Evolutionary conservation across 2,113 vertebrate species (phyloP), one percentile per base, ranked within the genome.

Genomic region (Gymnocephalus cernua): DNA sequence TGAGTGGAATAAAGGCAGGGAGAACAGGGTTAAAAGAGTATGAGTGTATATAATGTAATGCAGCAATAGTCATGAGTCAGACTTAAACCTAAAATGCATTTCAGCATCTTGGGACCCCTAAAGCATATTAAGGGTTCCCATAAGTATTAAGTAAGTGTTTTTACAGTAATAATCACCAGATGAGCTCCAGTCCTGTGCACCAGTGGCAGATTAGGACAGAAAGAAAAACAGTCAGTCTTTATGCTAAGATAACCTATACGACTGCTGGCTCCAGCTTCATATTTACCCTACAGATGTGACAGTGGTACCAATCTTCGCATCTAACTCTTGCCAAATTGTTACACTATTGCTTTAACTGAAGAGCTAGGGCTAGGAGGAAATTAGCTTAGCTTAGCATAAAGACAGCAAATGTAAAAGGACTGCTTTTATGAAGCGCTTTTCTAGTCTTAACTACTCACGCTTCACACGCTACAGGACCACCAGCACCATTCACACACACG

Each of bases 131-230:
- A 50, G 21, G 14, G 56, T 70, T 80, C 70, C 68, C 79, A 44
- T 41, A 78, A 83, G 86, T 78, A 74, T 27, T 75, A 62, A 23
- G 44, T 23, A 58, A 84, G 79, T 77, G 81, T 73, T 81, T 74
- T 66, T 58, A 65, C 8, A 47, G 32, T 57, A 47, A 82, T 4
- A 21, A 41, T 53, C 56, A 69, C 56, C 50, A 38, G 74, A 83
- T 54, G 47, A 45, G 68, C 10, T 23, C 45, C 23, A 57, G 53
- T 72, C 80, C 59, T 53, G 66, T 58, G 44, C 74, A 57, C 62
- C 35, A 44, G 82, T 45, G 32, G 69, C 48, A 70, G 54, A 74
- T 50, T 73, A 67, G 54, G 79, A 88, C 74, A 45, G 35, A 13
- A 47, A 18, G 10, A 70, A 70, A 32, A 32, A 32, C 32, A 6